These are phyloP conservation scores for Nephila pilipes DNA, from an alignment of 1,140 invertebrate genomes.

Conservation along the genomic window DNA sequence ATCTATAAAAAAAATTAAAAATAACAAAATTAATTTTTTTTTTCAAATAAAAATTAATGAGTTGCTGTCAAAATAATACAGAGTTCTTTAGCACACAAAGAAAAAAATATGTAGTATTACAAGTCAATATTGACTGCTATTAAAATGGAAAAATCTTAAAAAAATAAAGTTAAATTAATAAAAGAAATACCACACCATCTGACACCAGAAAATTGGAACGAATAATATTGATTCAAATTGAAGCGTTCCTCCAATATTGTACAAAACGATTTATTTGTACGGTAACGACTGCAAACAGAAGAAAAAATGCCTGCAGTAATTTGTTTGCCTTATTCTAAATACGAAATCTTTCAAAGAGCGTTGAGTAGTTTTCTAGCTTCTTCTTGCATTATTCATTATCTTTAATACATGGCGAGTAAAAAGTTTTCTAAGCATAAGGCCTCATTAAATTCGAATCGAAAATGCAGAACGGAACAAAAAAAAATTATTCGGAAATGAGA, in stretches of 20 bases:
- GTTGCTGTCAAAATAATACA: background rate
- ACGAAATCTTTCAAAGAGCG: background rate
- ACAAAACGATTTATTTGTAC: background rate
- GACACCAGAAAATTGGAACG: background rate
- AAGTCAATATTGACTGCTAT: background rate
- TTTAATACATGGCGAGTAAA: background rate
- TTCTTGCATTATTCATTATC: slow-evolving; percentile 45
- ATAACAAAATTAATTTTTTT: background rate
- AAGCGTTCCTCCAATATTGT: background rate
- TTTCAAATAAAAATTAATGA: no score
- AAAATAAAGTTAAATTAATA: background rate
- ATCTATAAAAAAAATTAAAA: background rate
- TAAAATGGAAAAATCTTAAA: background rate
- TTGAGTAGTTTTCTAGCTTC: background rate
- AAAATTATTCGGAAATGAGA: background rate
- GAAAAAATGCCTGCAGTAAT: background rate
- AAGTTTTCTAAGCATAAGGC: background rate
- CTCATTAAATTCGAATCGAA: slow-evolving; percentile 50
- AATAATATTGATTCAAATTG: background rate
- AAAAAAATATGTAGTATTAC: background rate
- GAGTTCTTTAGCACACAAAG: background rate
- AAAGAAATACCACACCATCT: background rate
- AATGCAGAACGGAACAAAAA: background rate
- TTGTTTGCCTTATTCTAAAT: background rate
- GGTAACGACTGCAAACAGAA: background rate